Percentiles rank a stretch among this genome's conserved stretches.
These are phyloP conservation scores for Apis laboriosa DNA, from an alignment of 1,140 invertebrate species.

Conservation along the genomic window DNA sequence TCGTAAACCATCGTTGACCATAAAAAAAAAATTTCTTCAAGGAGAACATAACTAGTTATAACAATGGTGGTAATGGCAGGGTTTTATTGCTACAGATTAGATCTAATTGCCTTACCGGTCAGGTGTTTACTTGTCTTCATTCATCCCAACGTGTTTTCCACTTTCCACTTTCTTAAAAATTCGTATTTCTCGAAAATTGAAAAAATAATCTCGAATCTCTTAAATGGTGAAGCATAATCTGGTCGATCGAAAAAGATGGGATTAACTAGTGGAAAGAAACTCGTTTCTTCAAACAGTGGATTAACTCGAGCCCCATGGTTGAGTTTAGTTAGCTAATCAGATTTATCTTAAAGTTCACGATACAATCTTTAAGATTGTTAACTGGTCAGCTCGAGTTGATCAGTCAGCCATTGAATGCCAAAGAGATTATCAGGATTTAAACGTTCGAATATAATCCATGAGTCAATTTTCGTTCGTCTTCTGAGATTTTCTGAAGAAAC, in stretches of 20 bases:
- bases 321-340: neutral
- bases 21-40: neutral
- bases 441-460: neutral
- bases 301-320: neutral
- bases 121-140: neutral
- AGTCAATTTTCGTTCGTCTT: neutral
- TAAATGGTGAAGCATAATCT: neutral
- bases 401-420: neutral
- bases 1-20: neutral
- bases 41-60: neutral
- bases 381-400: conserved; percentile 11
- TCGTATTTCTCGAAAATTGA: too few species aligned
- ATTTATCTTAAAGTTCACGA: neutral
- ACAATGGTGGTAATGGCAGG: neutral
- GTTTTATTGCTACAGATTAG: conserved; percentile 11
- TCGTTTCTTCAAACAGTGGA: conserved; percentile 11
- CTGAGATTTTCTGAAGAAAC: rapidly evolving
- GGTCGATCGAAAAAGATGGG: neutral
- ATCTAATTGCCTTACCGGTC: conserved; percentile 21
- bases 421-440: neutral
- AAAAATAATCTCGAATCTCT: neutral
- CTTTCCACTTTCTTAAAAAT: neutral
- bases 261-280: neutral
- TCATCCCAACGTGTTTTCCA: neutral
- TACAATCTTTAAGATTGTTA: neutral